These are phyloP conservation scores for Polyploca ridens DNA, from an alignment of 2,888 invertebrate species.

Conservation along the genomic window DNA sequence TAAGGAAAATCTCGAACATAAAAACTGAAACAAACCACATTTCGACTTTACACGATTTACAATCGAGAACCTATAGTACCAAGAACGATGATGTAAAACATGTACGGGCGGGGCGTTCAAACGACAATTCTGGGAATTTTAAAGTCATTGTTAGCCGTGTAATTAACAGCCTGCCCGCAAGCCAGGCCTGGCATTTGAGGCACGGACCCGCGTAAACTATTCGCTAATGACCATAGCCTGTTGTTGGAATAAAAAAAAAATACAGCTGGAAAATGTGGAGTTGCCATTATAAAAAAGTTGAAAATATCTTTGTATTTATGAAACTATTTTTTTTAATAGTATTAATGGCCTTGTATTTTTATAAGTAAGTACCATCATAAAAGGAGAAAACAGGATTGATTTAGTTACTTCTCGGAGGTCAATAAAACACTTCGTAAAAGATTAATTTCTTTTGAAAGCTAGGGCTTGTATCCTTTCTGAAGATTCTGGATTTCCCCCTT, in stretches of 20 bases:
- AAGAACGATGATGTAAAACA: conserved; percentile 6
- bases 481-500: no score
- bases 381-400: no score
- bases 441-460: no score
- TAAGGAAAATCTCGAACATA: no score
- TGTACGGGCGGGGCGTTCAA: background rate
- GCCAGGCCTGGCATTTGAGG: background rate
- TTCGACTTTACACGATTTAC: background rate
- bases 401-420: no score
- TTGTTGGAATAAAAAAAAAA: conserved; percentile 10
- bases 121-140: conserved; percentile 33
- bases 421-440: no score
- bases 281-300: background rate
- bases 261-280: background rate
- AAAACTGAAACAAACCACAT: no score
- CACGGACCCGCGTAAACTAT: conserved; percentile 33
- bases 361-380: no score
- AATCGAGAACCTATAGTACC: conserved; percentile 5
- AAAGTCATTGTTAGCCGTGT: conserved; percentile 30
- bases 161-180: conserved; percentile 28
- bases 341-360: no score
- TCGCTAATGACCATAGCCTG: conserved; percentile 35
- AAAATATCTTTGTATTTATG: no score
- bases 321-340: no score
- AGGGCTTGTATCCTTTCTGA: no score